Percentiles rank a stretch among this genome's conserved stretches.
These are phyloP conservation scores for Meiosimyza decipiens DNA, from an alignment of 2,888 invertebrate species.

Conservation along the genomic window DNA sequence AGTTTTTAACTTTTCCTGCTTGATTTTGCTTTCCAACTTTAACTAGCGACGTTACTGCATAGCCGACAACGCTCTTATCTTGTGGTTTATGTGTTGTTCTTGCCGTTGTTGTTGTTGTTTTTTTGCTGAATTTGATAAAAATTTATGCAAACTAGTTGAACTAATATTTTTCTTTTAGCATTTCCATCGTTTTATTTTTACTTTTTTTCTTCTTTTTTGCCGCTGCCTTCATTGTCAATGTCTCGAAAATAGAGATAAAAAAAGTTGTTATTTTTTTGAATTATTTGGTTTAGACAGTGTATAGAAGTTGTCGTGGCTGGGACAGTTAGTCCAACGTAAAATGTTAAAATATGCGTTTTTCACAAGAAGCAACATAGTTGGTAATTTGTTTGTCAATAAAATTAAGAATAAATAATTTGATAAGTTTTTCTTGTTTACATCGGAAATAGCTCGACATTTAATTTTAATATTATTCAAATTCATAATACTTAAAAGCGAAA, in stretches of 20 bases:
- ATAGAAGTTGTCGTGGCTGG: not conserved
- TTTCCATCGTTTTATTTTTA: not conserved
- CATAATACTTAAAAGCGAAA: not conserved
- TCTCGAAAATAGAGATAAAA: slow-evolving; percentile 2
- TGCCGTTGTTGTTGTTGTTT: slow-evolving; percentile 44
- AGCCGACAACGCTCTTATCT: slow-evolving; percentile 6
- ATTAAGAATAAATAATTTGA: slow-evolving; percentile 30
- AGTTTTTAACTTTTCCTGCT: slow-evolving; percentile 19
- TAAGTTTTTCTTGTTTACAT: not conserved
- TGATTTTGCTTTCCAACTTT: not conserved
- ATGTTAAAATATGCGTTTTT: too few species aligned
- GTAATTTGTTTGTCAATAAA: slow-evolving; percentile 24
- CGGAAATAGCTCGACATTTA: not conserved
- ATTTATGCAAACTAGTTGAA: slow-evolving; percentile 56
- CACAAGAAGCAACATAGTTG: not conserved
- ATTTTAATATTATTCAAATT: not conserved
- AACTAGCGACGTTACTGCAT: not conserved
- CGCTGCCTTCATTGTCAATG: not conserved
- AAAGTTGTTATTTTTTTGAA: not conserved
- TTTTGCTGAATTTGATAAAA: slow-evolving; percentile 40
- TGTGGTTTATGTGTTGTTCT: slow-evolving; percentile 16
- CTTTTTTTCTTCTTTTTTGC: not conserved
- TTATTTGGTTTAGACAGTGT: slow-evolving; percentile 17
- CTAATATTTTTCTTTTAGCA: slow-evolving; percentile 26
- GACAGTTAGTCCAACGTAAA: too few species aligned